phyloP scores from a whole-genome alignment of 2,888 invertebrate genomes.

The Caenorhabditis sp. region DNA sequence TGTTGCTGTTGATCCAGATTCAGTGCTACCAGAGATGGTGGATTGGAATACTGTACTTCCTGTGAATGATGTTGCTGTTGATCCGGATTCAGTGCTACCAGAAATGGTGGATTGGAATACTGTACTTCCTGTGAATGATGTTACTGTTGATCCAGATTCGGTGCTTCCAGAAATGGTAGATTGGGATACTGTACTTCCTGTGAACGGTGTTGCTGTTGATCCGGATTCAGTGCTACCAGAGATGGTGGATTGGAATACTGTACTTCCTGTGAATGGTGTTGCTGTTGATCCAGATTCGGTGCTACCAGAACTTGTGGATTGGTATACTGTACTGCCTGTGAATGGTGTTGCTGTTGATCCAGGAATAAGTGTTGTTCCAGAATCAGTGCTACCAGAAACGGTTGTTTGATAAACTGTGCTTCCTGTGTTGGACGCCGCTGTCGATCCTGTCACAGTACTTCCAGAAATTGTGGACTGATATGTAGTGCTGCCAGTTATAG shows the following conservation, averaged over 20 bases:
- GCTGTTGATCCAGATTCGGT: neutral
- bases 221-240: too few relatives aligned
- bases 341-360: neutral
- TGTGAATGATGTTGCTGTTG: neutral
- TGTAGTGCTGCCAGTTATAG: neutral
- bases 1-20: neutral
- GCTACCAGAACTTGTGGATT: neutral
- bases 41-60: neutral
- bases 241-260: neutral
- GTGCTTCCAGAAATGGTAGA: neutral
- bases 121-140: too few relatives aligned
- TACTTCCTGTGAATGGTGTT: neutral
- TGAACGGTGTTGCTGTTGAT: neutral
- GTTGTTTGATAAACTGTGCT: neutral
- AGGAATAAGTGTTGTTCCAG: neutral
- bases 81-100: conserved; percentile 2
- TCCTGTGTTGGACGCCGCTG: neutral
- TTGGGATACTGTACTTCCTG: neutral
- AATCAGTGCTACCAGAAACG: neutral
- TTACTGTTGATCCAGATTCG: neutral
- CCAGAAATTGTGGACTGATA: neutral
- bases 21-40: neutral
- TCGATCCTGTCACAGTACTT: neutral
- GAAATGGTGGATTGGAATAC: neutral
- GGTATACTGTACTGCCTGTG: neutral